Evolutionary conservation across 2,113 vertebrate genomes (phyloP).

Genomic region (Nettapus auritus): DNA sequence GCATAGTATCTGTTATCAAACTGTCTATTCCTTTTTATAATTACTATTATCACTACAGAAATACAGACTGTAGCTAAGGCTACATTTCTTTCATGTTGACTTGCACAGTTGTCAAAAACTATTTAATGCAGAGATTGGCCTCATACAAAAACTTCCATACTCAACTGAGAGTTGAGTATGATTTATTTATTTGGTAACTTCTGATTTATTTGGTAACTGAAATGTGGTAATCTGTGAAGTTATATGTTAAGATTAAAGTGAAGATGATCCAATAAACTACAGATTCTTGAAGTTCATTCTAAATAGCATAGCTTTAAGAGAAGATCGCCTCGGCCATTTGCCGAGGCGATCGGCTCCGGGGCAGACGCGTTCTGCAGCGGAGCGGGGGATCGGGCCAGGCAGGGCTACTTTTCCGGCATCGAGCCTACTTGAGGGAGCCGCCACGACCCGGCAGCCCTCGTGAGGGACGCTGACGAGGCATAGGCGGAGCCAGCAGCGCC

Average conservation of each 20-base stretch:
- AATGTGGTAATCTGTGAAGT: neutral
- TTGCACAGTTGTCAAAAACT: neutral
- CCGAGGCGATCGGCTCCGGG: too few species aligned
- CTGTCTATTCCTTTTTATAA: neutral
- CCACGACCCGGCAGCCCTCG: too few species aligned
- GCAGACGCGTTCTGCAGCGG: too few species aligned
- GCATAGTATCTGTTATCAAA: neutral
- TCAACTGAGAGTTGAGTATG: neutral
- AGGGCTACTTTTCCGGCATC: too few species aligned
- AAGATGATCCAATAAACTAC: neutral
- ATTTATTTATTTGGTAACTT: too few species aligned
- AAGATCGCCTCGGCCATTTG: too few species aligned
- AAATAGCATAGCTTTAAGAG: neutral
- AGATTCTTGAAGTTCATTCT: neutral
- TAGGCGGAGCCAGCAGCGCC: too few species aligned
- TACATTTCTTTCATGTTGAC: neutral
- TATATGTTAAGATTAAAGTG: neutral
- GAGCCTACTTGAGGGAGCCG: too few species aligned
- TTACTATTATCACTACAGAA: too few species aligned
- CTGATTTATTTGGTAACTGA: neutral
- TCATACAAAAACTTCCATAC: neutral
- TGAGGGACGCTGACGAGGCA: too few species aligned
- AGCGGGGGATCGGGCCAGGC: too few species aligned
- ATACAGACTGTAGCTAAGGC: too few species aligned
- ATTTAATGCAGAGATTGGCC: neutral